phyloP scores from a whole-genome alignment of 2,888 invertebrate species.

The Drosophila maculinotata region DNA sequence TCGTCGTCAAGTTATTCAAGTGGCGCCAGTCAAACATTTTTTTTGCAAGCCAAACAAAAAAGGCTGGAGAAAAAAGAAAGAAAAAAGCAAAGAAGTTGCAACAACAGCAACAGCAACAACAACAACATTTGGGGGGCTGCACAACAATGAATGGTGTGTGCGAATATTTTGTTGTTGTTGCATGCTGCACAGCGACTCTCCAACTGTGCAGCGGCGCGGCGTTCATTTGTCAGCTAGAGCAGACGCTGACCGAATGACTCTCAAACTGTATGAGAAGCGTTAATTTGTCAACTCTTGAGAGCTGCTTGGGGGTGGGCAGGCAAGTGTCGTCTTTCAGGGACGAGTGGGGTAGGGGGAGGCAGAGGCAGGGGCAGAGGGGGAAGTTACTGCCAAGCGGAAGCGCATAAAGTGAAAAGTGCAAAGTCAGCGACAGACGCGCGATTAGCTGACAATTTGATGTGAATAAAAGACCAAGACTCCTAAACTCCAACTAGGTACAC shows the following conservation, averaged over 20 bases:
- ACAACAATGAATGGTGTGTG: constrained; percentile 36
- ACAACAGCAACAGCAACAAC: constrained; percentile 11
- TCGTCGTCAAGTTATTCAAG: constrained; percentile 82
- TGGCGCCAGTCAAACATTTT: constrained; percentile 84
- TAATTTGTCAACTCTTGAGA: constrained; percentile 10
- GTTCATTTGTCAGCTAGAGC: constrained; percentile 19
- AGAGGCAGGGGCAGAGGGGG: not conserved
- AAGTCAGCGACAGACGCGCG: constrained; percentile 66
- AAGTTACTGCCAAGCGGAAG: constrained; percentile 14
- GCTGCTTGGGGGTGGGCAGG: not conserved
- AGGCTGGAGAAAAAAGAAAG: constrained; percentile 21
- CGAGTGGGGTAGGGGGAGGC: not conserved
- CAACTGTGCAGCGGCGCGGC: constrained; percentile 28
- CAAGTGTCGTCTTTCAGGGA: too few relatives aligned
- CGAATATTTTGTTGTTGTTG: not conserved
- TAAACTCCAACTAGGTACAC: not conserved
- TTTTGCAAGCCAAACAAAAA: constrained; percentile 45
- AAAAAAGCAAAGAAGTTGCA: constrained; percentile 25
- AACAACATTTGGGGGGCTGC: constrained; percentile 25
- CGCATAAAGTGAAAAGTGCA: constrained; percentile 50
- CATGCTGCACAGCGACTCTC: constrained; percentile 18
- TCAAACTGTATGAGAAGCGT: not conserved
- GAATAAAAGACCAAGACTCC: not conserved
- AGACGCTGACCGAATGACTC: not conserved
- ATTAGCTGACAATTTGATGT: constrained; percentile 71